Conservation (phyloP, 1,140 invertebrate genomes). For the Conopomorpha cramerella region DNA sequence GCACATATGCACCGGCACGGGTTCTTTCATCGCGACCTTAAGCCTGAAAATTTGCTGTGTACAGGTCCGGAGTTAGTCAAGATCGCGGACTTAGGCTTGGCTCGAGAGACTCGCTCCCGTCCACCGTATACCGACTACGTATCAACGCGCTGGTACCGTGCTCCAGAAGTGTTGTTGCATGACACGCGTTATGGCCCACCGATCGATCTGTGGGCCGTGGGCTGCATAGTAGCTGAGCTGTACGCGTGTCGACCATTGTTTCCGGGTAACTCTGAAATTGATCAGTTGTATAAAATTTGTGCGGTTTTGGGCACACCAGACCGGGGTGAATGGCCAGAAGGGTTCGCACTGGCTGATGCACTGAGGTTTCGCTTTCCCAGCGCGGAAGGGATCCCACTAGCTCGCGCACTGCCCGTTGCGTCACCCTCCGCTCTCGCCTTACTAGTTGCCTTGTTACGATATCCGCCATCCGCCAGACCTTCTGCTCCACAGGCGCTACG, state of each 20-base stretch:
- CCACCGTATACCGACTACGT: conserved; percentile 99
- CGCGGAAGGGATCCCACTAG: conserved; percentile 78
- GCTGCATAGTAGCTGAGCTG: conserved; percentile 97
- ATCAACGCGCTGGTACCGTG: conserved; percentile 93
- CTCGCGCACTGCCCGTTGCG: conserved; percentile 82
- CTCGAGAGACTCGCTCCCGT: conserved; percentile 90
- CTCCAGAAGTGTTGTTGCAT: conserved; percentile 79
- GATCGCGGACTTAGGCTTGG: conserved; percentile 98
- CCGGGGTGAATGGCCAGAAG: conserved; percentile 93
- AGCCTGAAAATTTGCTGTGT: conserved; percentile 97
- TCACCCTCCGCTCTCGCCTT: conserved; percentile 82
- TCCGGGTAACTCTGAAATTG: conserved; percentile 96
- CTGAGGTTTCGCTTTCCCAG: conserved; percentile 98
- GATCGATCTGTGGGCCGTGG: conserved; percentile 97
- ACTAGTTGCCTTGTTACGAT: conserved; percentile 85
- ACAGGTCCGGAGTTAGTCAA: conserved; percentile 96
- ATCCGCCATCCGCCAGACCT: conserved; percentile 92
- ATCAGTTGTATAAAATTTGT: conserved; percentile 98
- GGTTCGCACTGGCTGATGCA: conserved; percentile 86
- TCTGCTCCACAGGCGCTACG: conserved; percentile 85
- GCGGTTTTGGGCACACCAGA: conserved; percentile 91
- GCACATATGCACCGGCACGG: conserved; percentile 99
- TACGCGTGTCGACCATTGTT: conserved; percentile 98
- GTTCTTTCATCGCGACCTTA: conserved; percentile 97
- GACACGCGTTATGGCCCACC: conserved; percentile 95